Evolutionary conservation across 2,888 invertebrate genomes (phyloP).

Genomic region (Aphodius granarius): DNA sequence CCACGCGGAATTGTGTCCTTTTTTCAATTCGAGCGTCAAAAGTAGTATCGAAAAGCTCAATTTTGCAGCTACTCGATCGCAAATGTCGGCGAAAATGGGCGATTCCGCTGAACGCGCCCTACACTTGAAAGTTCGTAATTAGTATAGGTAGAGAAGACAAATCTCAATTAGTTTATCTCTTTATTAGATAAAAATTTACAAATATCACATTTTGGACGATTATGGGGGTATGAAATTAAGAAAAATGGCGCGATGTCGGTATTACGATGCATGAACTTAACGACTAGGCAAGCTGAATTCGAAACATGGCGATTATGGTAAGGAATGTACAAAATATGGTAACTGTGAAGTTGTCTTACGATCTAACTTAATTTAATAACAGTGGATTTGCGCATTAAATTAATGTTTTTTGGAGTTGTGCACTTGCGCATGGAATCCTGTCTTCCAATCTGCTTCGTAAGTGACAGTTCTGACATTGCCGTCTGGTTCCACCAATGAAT

Average conservation of each 20-base stretch:
- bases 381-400: neutral
- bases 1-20: no score
- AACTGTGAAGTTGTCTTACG: neutral
- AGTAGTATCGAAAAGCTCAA: no score
- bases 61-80: no score
- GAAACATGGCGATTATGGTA: neutral
- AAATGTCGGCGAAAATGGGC: no score
- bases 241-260: neutral
- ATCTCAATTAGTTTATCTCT: neutral
- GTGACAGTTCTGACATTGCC: constrained; percentile 74
- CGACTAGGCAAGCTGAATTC: neutral
- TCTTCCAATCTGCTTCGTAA: constrained; percentile 78
- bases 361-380: neutral
- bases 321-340: neutral
- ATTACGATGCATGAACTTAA: neutral
- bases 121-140: no score
- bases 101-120: no score
- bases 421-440: constrained; percentile 75
- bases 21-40: no score
- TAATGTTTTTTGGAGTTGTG: constrained; percentile 55
- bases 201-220: neutral
- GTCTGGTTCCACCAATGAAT: constrained; percentile 66
- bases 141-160: no score
- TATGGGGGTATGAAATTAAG: neutral
- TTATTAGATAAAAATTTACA: neutral